These are phyloP conservation scores for Pogonognathellus flavescens DNA, from an alignment of 1,140 invertebrate genomes.

Conservation along the genomic window DNA sequence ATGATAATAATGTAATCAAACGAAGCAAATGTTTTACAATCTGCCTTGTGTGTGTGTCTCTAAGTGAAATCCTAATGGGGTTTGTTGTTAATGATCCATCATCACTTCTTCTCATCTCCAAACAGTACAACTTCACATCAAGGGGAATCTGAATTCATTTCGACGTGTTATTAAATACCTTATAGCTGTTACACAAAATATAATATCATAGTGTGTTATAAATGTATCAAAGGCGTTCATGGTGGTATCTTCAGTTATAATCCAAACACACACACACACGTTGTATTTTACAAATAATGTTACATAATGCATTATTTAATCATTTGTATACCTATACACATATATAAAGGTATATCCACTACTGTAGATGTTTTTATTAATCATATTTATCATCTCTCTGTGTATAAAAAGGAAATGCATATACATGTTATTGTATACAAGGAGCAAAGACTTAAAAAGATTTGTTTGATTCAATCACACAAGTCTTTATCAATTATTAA, in stretches of 20 bases:
- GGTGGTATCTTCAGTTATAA: neutral
- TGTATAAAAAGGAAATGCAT: no score
- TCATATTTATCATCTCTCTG: no score
- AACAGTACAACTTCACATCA: constrained; percentile 21
- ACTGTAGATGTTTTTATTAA: no score
- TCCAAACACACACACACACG: neutral
- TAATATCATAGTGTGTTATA: neutral
- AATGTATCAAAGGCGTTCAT: neutral
- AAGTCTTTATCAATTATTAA: neutral
- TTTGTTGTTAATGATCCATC: constrained; percentile 56
- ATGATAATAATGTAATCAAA: neutral
- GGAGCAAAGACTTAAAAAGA: neutral
- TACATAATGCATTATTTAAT: neutral
- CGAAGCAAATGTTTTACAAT: neutral
- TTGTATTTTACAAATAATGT: constrained; percentile 3
- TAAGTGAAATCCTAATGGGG: constrained; percentile 45
- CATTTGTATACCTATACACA: no score
- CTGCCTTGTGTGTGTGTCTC: neutral
- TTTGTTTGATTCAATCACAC: constrained; percentile 9
- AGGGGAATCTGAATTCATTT: constrained; percentile 29
- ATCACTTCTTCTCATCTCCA: constrained; percentile 27
- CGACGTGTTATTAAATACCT: constrained; percentile 1
- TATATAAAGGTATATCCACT: no score
- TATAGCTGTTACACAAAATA: neutral
- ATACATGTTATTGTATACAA: neutral